Percentiles rank a stretch among this genome's conserved stretches.
phyloP scores from a whole-genome alignment of 1,140 invertebrate species.

The Hylaeus anthracinus region DNA sequence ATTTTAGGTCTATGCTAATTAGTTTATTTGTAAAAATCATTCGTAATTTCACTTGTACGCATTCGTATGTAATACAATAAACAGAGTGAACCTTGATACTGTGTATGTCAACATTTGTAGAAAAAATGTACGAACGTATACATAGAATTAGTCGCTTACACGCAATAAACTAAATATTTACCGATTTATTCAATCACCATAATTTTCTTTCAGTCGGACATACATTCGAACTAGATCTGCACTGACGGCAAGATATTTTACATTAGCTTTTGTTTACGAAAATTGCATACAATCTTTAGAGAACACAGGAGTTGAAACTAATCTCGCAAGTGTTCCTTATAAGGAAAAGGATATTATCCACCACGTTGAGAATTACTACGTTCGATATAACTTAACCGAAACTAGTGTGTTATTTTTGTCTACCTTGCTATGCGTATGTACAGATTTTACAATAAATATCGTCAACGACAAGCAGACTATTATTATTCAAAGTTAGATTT shows the following conservation, averaged over 20 bases:
- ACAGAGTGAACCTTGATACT: too few species aligned
- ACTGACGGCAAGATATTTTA: constrained; percentile 2
- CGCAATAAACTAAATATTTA: not conserved
- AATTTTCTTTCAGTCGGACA: not conserved
- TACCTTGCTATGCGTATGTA: constrained; percentile 16
- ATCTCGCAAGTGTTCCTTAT: not conserved
- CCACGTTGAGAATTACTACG: constrained; percentile 7
- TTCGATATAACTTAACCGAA: constrained; percentile 15
- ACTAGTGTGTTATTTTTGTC: not conserved
- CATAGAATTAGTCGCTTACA: not conserved
- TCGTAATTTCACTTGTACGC: not conserved
- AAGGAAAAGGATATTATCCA: not conserved
- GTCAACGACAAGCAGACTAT: constrained; percentile 15
- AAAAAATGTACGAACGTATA: constrained; percentile 5
- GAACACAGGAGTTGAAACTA: not conserved
- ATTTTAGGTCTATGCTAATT: too few species aligned
- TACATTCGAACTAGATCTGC: constrained; percentile 12
- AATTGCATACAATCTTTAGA: not conserved
- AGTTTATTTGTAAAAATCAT: constrained; percentile 7
- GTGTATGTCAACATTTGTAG: not conserved
- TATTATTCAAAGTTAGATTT: not conserved
- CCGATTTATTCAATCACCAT: not conserved
- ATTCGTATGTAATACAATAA: not conserved
- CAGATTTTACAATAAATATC: constrained; percentile 23
- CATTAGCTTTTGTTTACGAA: constrained; percentile 4